These are phyloP conservation scores for Cecidostiba fungosa DNA, from an alignment of 2,888 invertebrate genomes.

Conservation along the genomic window DNA sequence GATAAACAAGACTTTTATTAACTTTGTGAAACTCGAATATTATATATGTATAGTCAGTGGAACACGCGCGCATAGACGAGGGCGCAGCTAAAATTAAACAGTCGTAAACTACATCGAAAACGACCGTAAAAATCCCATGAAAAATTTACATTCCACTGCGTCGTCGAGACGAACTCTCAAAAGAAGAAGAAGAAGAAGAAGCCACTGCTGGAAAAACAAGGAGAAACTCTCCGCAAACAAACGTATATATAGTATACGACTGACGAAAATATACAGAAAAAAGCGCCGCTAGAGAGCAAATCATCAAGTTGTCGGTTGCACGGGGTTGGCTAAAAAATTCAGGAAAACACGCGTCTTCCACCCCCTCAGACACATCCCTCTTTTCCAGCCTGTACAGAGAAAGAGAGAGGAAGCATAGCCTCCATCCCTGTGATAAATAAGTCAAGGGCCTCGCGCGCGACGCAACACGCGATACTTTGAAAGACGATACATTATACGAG, in stretches of 20 bases:
- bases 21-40: neutral
- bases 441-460: constrained; percentile 43
- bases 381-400: neutral
- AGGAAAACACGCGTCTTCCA: constrained; percentile 8
- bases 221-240: constrained; percentile 6
- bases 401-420: neutral
- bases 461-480: constrained; percentile 50
- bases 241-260: neutral
- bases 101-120: neutral
- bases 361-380: constrained; percentile 12
- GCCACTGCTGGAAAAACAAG: neutral
- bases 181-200: neutral
- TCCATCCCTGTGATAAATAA: constrained; percentile 51
- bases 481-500: constrained; percentile 46
- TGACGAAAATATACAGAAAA: neutral
- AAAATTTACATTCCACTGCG: neutral
- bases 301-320: constrained; percentile 48
- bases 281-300: constrained; percentile 23
- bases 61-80: neutral
- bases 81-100: constrained; percentile 32
- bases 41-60: neutral
- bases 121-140: neutral
- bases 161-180: neutral
- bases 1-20: neutral
- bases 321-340: constrained; percentile 46